These are phyloP conservation scores for Alexandromys fortis DNA, from an alignment of 2,113 vertebrate genomes.

Conservation along the genomic window DNA sequence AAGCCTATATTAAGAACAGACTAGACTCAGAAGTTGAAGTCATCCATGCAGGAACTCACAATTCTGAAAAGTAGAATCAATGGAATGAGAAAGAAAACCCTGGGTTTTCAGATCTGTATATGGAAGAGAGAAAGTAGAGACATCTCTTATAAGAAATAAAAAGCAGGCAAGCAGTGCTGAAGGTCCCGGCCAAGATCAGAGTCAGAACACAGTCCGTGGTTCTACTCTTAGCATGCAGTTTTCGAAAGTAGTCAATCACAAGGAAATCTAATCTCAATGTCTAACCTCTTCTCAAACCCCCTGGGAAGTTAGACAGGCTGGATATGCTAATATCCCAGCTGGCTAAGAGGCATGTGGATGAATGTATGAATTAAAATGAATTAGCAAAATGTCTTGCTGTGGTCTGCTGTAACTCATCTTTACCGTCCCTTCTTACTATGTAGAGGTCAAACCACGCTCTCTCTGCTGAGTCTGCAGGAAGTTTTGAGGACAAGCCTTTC, in stretches of 20 bases:
- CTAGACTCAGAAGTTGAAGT: not conserved
- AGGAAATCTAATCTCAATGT: not conserved
- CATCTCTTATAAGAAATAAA: not conserved
- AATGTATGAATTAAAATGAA: not conserved
- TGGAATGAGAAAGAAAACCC: not conserved
- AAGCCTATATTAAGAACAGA: not conserved
- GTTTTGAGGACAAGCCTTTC: slow-evolving; percentile 24
- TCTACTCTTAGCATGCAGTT: not conserved
- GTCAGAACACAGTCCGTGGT: not conserved
- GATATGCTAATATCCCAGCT: not conserved
- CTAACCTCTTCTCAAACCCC: not conserved
- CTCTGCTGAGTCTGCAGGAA: not conserved
- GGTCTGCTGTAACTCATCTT: not conserved
- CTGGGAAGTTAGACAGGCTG: not conserved
- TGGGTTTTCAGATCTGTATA: not conserved
- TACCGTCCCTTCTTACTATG: not conserved
- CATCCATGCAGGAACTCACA: not conserved
- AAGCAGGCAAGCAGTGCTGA: not conserved
- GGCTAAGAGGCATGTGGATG: not conserved
- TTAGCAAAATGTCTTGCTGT: not conserved
- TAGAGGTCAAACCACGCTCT: not conserved
- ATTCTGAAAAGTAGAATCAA: not conserved
- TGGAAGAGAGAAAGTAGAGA: not conserved
- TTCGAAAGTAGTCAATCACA: not conserved
- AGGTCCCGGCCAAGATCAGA: not conserved